Evolutionary conservation across 1,140 invertebrate species (phyloP).

Genomic region (Atta cephalotes): DNA sequence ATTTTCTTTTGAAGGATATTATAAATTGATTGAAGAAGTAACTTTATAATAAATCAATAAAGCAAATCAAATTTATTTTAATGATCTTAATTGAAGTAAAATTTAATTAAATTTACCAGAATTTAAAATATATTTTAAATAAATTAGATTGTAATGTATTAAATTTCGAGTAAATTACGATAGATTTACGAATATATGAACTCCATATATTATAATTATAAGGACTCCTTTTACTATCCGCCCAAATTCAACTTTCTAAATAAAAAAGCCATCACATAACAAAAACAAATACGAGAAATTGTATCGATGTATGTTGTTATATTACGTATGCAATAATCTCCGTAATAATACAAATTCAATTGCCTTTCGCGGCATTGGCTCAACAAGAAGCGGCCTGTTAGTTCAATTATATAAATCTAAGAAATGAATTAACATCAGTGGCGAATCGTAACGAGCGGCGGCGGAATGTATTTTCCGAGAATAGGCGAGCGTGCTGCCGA

Average conservation of each 20-base stretch:
- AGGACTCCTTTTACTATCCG: too few species aligned
- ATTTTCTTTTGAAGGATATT: too few species aligned
- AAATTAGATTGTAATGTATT: too few species aligned
- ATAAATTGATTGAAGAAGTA: too few species aligned
- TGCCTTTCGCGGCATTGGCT: constrained; percentile 46
- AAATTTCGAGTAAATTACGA: too few species aligned
- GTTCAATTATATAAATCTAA: constrained; percentile 74
- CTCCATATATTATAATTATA: too few species aligned
- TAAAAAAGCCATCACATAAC: neutral
- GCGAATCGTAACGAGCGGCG: constrained; percentile 60
- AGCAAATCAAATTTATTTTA: too few species aligned
- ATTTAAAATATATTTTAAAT: too few species aligned
- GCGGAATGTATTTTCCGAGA: constrained; percentile 58
- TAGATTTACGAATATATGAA: too few species aligned
- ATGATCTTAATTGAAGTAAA: too few species aligned
- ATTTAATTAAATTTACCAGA: too few species aligned
- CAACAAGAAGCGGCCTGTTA: constrained; percentile 6
- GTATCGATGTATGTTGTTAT: neutral
- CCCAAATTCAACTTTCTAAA: neutral
- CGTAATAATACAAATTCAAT: constrained; percentile 47
- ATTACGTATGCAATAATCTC: constrained; percentile 5
- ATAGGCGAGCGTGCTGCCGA: constrained; percentile 38
- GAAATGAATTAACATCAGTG: constrained; percentile 79
- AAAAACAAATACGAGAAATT: neutral
- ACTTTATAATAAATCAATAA: too few species aligned